A percentile compares a stretch with the other conserved stretches of the same genome.
phyloP scores from a whole-genome alignment of 2,797 vertebrate genomes.

The Chelmon rostratus region DNA sequence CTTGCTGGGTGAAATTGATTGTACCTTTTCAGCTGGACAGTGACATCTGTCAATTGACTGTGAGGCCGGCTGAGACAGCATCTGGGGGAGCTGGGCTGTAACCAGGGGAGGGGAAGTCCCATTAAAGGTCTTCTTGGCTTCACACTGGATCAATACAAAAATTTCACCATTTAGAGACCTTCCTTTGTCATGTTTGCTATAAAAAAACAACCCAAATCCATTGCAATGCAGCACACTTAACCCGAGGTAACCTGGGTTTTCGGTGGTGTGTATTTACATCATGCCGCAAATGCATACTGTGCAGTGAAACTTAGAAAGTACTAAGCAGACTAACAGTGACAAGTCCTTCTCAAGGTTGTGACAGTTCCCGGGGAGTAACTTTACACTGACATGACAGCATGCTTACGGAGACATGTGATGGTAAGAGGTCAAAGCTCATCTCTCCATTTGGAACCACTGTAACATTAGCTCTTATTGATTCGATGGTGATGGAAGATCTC shows the following conservation, averaged over 20 bases:
- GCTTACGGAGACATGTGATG: constrained; percentile 56
- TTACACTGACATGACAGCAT: constrained; percentile 64
- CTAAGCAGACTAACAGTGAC: constrained; percentile 10
- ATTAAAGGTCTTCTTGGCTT: constrained; percentile 78
- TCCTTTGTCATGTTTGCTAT: constrained; percentile 43
- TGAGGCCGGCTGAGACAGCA: constrained; percentile 82
- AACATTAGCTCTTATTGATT: constrained; percentile 75
- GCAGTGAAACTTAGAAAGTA: constrained; percentile 1
- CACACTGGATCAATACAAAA: constrained; percentile 88
- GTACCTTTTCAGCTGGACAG: constrained; percentile 92
- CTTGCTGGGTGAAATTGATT: constrained; percentile 72
- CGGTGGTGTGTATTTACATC: neutral
- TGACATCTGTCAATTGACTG: constrained; percentile 87
- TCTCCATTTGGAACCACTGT: constrained; percentile 62
- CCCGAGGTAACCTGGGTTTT: constrained; percentile 4
- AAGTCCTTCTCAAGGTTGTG: constrained; percentile 38
- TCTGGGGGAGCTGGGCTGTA: constrained; percentile 82
- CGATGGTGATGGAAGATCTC: constrained; percentile 43
- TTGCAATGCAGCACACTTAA: constrained; percentile 2
- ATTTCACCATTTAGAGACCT: constrained; percentile 68
- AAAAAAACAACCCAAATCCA: neutral
- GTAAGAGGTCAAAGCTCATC: constrained; percentile 70
- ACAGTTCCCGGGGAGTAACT: constrained; percentile 52
- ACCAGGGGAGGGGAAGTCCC: constrained; percentile 81
- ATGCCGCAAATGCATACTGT: neutral